A percentile compares a stretch with the other conserved stretches of the same genome.
phyloP scores from a whole-genome alignment of 2,113 vertebrate species.

The Bostrychus sinensis region DNA sequence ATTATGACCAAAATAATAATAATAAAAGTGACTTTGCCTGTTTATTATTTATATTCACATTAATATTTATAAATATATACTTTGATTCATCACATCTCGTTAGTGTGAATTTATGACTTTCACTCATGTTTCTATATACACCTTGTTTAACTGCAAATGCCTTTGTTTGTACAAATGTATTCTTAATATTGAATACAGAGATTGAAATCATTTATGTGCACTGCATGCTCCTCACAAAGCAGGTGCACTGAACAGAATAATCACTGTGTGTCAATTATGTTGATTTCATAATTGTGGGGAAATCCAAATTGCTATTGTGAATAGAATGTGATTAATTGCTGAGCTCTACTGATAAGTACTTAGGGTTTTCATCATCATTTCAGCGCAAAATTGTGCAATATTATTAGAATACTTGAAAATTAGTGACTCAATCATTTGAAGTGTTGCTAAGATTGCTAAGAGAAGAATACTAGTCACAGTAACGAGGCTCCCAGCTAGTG shows the following conservation, averaged over 20 bases:
- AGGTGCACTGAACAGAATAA: slow-evolving; percentile 2
- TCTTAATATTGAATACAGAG: too few species aligned
- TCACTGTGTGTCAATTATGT: neutral
- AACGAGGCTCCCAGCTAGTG: neutral
- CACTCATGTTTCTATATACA: too few species aligned
- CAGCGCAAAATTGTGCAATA: neutral
- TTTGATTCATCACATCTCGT: too few species aligned
- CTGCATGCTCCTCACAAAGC: neutral
- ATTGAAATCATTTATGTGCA: too few species aligned
- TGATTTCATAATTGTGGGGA: neutral
- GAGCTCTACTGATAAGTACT: neutral
- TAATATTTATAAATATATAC: too few species aligned
- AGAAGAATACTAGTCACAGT: neutral
- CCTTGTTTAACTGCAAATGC: too few species aligned
- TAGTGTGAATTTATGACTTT: too few species aligned
- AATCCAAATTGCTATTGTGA: neutral
- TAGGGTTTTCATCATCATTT: neutral
- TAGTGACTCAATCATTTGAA: neutral
- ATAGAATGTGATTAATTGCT: neutral
- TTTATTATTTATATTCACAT: too few species aligned
- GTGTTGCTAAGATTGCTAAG: neutral
- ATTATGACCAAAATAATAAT: too few species aligned
- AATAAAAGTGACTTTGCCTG: too few species aligned
- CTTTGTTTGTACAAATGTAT: too few species aligned
- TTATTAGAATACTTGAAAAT: neutral